These are phyloP conservation scores for Meiosimyza platycephala DNA, from an alignment of 2,888 invertebrate genomes.

Conservation along the genomic window DNA sequence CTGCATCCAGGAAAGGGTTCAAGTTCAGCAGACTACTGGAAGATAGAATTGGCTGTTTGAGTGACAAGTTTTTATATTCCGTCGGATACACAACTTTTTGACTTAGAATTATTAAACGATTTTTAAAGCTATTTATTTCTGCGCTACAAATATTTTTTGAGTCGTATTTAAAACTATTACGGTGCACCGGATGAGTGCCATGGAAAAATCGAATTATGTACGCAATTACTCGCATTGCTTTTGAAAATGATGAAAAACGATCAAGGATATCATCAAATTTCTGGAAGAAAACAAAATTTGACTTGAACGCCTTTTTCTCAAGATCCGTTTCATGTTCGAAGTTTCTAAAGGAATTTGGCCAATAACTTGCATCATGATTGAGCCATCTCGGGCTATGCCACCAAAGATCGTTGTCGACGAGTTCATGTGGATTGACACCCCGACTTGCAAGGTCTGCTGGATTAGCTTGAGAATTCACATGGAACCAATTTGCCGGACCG, in stretches of 20 bases:
- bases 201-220: slow-evolving; percentile 28
- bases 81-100: slow-evolving; percentile 21
- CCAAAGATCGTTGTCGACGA: background rate
- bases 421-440: background rate
- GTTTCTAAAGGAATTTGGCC: background rate
- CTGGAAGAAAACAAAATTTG: background rate
- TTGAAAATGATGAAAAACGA: slow-evolving; percentile 19
- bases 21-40: slow-evolving; percentile 27
- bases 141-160: no score
- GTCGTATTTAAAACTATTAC: background rate
- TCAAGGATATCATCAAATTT: background rate
- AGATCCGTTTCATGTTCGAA: background rate
- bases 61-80: slow-evolving; percentile 24
- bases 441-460: background rate
- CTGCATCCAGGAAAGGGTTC: slow-evolving; percentile 29
- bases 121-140: no score
- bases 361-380: no score
- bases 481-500: background rate
- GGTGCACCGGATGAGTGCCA: slow-evolving; percentile 1
- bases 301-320: background rate
- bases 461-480: background rate
- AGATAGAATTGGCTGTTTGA: slow-evolving; percentile 19
- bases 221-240: slow-evolving; percentile 26
- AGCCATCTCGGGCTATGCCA: background rate
- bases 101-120: background rate